Base-by-base conservation (phyloP, 2,888 invertebrate species). In the Notodonta dromedarius region DNA sequence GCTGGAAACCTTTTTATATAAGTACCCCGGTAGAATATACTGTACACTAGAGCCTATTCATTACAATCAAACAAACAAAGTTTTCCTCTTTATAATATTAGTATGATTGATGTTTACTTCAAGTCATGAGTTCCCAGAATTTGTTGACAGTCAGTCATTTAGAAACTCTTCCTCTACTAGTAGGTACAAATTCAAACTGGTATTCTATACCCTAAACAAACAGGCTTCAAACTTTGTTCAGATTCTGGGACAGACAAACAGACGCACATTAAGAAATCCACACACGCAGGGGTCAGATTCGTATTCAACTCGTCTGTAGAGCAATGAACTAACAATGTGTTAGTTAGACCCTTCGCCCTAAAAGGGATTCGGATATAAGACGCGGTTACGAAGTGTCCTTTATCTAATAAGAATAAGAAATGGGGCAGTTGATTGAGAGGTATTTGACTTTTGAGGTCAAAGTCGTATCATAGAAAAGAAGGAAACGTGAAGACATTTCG, bases 271-370 rank as follows among this genome's bases (percentile, higher is more conserved):
- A 72, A 74, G 75, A 70, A 79, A 76, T 74, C 71, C 60, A 60
- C 60, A 59, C 74, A 71, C 72, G 76, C 66, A 64, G 63, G 65
- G 74, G 72, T 75, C 69, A 61, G 67, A 70, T 78, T 74, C 66
- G 70, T 79, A 82, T 82, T 82, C 80, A 70, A 70, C 67, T 77
- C 77, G 76, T 77, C 80, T 73, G 71, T 73, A 71, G 66, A 61
- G 52, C 61, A 70, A 60, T 59, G 62, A 71, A 66, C 71, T 68
- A 78, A 80, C 79, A 82, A 82, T 80, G 74, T 72, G 73, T 77
- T 80, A 79, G 81, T 81, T 78, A 80, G 78, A 77, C 75, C 80
- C 76, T 71, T 61, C 64, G 66, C 70, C 69, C 74, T 74, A 64
- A 68, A 72, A 73, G 70, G 73, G 79, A 74, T 71, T 73, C 71